These are phyloP conservation scores for Thomomys bottae DNA, from an alignment of 2,113 vertebrate genomes.

Conservation along the genomic window DNA sequence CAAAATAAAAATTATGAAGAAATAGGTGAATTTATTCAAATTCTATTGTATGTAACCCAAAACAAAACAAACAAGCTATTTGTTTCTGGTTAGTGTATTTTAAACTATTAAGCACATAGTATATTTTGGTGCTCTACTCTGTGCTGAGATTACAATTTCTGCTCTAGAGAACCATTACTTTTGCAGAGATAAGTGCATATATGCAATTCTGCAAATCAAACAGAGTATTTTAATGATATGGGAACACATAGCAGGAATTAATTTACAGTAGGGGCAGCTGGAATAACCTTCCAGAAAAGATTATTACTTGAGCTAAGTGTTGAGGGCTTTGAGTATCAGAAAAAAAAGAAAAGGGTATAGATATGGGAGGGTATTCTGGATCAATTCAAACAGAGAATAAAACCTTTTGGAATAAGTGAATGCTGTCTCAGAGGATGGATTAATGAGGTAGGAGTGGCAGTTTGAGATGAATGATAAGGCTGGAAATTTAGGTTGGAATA, in stretches of 20 bases:
- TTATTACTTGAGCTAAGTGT: neutral
- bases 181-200: neutral
- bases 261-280: neutral
- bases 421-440: neutral
- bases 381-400: neutral
- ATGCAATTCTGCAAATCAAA: neutral
- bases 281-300: conserved; percentile 14
- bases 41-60: neutral
- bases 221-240: neutral
- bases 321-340: neutral
- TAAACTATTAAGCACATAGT: neutral
- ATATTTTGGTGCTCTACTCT: neutral
- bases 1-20: neutral
- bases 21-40: neutral
- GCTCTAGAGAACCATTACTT: conserved; percentile 2
- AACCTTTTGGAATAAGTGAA: neutral
- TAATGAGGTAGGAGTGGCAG: neutral
- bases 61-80: neutral
- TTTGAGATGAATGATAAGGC: neutral
- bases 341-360: neutral
- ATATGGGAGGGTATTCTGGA: neutral
- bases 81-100: neutral
- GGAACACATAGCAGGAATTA: neutral
- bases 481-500: neutral
- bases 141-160: conserved; percentile 6